A percentile compares a stretch with the other conserved stretches of the same genome.
These are phyloP conservation scores for Adineta ricciae DNA, from an alignment of 2,888 invertebrate species.

Conservation along the genomic window DNA sequence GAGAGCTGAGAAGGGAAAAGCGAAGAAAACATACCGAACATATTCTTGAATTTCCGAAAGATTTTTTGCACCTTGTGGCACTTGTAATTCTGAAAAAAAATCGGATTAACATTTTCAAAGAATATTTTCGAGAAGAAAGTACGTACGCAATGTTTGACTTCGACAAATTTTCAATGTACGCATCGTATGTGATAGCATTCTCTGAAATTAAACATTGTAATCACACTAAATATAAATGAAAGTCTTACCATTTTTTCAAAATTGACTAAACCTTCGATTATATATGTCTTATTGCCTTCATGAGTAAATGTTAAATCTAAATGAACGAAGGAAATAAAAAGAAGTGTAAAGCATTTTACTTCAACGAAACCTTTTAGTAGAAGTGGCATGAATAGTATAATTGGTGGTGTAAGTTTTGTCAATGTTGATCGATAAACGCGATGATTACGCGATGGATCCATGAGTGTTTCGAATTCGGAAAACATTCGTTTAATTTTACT, in stretches of 20 bases:
- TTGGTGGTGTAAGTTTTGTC: conserved; percentile 55
- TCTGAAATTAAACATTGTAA: too few species aligned
- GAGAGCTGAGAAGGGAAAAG: background rate
- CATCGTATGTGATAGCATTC: conserved; percentile 73
- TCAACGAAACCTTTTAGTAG: conserved; percentile 67
- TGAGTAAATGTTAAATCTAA: conserved; percentile 67
- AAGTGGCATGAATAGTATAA: conserved; percentile 72
- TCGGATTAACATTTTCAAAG: too few species aligned
- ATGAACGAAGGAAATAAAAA: background rate
- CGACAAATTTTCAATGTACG: conserved; percentile 66
- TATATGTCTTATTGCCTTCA: conserved; percentile 72
- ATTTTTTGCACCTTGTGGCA: conserved; percentile 63
- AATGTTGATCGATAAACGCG: conserved; percentile 42
- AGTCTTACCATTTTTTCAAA: conserved; percentile 67
- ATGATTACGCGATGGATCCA: conserved; percentile 62
- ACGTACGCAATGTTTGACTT: conserved; percentile 56
- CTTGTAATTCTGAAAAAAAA: conserved; percentile 55
- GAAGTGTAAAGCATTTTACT: too few species aligned
- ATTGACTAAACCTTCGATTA: conserved; percentile 65
- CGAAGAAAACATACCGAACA: conserved; percentile 53
- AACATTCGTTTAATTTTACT: conserved; percentile 67
- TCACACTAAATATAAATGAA: too few species aligned
- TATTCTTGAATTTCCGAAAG: conserved; percentile 62
- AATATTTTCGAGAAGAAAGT: too few species aligned
- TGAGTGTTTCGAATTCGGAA: conserved; percentile 68